Base-by-base conservation (phyloP, 2,888 invertebrate species). In the Ligdia adustata region DNA sequence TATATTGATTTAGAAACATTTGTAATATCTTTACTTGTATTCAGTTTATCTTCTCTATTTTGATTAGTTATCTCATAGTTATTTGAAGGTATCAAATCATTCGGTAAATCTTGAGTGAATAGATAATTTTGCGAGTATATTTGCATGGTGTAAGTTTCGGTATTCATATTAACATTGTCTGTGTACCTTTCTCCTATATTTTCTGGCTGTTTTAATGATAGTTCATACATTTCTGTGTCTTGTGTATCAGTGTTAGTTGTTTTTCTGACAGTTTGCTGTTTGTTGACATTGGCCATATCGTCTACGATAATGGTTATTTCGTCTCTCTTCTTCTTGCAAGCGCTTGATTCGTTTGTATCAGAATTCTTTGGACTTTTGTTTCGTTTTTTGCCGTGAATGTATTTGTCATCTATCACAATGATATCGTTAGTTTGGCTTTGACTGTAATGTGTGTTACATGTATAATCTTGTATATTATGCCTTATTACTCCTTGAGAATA, bases 381-480 rank as follows among this genome's bases (percentile, higher is more conserved):
- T 35, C 35, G 35, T 9, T 34, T 49, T 9, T 28, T 39, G 11
- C 50, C 55, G 11, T 53, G 40, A 11, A 81, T 59, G 16, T 62
- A 67, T 40, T 69, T 68, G 3, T 66, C 55, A 1, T 68, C 53
- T 20, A 77, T 54, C 0, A 43, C 3, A 2, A 76, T 45, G 2
- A 28, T 3, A 14, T 66, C 52, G 13, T 47, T 44, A 1, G 27
- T 39, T 48, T 82, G 82, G 16, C 76, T 81, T 52, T 70, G 66
- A 47, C 81, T 82, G 0, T 67, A 65, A 37, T 81, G 74, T 0
- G 71, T 69, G 9, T 55, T 56, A 12, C 34, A 29, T 7, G 39
- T 39, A 4, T 26, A 33, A 1, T 42, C 33, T 22, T 49, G 22
- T 28, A 60, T 55, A 9, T 63, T 57, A 13, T 73, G 68, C 0